Evolutionary conservation across 2,888 invertebrate species (phyloP).

Genomic region (Campoletis raptor): DNA sequence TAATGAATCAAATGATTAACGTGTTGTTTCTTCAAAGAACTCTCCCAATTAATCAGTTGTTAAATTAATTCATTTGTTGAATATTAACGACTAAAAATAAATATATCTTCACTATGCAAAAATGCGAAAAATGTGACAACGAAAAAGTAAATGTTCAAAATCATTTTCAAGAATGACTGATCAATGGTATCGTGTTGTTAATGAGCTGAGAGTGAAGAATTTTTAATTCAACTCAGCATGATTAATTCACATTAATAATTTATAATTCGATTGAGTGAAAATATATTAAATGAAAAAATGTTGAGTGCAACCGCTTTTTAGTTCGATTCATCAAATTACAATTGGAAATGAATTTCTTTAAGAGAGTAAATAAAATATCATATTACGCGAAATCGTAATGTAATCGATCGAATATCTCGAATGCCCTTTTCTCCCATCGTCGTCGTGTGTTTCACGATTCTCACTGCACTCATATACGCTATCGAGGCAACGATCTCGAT

Average conservation of each 20-base stretch:
- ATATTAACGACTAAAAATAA: background rate
- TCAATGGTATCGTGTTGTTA: background rate
- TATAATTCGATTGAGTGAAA: background rate
- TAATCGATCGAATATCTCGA: slow-evolving; percentile 52
- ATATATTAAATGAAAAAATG: background rate
- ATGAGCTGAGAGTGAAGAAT: background rate
- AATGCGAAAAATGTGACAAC: background rate
- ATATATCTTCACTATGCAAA: background rate
- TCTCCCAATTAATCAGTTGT: no score
- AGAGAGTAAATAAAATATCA: background rate
- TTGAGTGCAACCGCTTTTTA: slow-evolving; percentile 10
- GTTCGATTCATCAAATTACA: slow-evolving; percentile 14
- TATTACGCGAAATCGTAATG: slow-evolving; percentile 38
- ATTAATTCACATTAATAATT: background rate
- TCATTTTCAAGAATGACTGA: background rate
- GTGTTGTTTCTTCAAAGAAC: no score
- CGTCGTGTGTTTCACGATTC: slow-evolving; percentile 37
- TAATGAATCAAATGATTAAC: no score
- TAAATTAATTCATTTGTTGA: no score
- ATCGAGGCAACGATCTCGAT: slow-evolving; percentile 35
- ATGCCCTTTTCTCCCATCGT: slow-evolving; percentile 47
- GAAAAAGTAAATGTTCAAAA: background rate
- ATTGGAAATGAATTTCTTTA: slow-evolving; percentile 24
- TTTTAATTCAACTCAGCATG: background rate
- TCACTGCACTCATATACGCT: slow-evolving; percentile 13